Conservation (phyloP, 2,888 invertebrate genomes). For the Melanostoma mellinum region DNA sequence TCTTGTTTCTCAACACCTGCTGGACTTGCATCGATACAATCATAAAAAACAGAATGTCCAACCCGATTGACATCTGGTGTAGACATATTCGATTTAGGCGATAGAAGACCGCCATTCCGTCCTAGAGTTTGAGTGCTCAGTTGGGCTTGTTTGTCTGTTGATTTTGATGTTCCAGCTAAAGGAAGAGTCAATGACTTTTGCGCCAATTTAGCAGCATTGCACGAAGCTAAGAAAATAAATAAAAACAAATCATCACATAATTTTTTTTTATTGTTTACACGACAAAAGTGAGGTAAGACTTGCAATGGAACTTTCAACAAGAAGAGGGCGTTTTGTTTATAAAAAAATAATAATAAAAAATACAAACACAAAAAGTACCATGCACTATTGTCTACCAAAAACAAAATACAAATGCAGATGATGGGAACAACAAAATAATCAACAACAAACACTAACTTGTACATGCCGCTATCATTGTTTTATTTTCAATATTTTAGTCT, state of each 20-base stretch:
- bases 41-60: constrained; percentile 82
- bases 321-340: constrained; percentile 54
- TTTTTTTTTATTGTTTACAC: background rate
- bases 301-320: constrained; percentile 7
- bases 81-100: constrained; percentile 76
- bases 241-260: constrained; percentile 3
- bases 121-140: constrained; percentile 61
- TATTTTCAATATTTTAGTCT: constrained; percentile 15
- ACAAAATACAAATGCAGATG: background rate
- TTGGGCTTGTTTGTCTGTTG: constrained; percentile 50
- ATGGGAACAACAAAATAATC: constrained; percentile 5
- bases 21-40: constrained; percentile 81
- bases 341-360: constrained; percentile 29
- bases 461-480: constrained; percentile 47
- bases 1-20: constrained; percentile 87
- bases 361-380: constrained; percentile 1
- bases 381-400: constrained; percentile 23
- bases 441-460: constrained; percentile 47
- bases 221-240: constrained; percentile 44
- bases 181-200: constrained; percentile 79
- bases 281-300: background rate
- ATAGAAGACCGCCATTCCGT: constrained; percentile 54
- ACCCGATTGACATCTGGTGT: constrained; percentile 80
- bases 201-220: constrained; percentile 62
- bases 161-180: constrained; percentile 76